Evolutionary conservation across 2,888 invertebrate genomes (phyloP).

Genomic region (Scelioninae gen. 1): DNA sequence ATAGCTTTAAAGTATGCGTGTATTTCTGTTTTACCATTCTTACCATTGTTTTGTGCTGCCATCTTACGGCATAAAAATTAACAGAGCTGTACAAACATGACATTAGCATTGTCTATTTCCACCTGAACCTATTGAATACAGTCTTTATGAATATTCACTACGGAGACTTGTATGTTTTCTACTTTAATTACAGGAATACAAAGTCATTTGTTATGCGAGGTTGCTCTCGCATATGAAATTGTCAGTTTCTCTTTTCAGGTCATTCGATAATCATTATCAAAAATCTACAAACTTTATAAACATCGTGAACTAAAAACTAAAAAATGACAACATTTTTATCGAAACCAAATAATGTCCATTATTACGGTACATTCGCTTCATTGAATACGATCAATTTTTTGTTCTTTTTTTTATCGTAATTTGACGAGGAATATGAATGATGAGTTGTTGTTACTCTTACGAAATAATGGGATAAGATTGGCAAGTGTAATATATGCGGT

Average conservation of each 20-base stretch:
- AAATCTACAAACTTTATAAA: not conserved
- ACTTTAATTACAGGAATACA: slow-evolving; percentile 67
- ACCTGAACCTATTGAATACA: slow-evolving; percentile 54
- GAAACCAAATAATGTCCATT: too few species aligned
- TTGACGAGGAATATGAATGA: slow-evolving; percentile 25
- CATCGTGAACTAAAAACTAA: too few species aligned
- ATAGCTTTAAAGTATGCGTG: slow-evolving; percentile 29
- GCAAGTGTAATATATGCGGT: slow-evolving; percentile 72
- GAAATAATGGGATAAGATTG: slow-evolving; percentile 63
- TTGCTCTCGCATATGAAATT: slow-evolving; percentile 38
- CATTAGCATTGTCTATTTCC: slow-evolving; percentile 38
- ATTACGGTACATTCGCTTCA: too few species aligned
- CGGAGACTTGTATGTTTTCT: slow-evolving; percentile 70
- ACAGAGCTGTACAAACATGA: slow-evolving; percentile 26
- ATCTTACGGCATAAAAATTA: slow-evolving; percentile 31
- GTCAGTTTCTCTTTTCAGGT: slow-evolving; percentile 18
- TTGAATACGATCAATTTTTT: not conserved
- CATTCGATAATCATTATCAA: slow-evolving; percentile 12
- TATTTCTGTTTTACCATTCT: slow-evolving; percentile 54
- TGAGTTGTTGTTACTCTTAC: slow-evolving; percentile 40
- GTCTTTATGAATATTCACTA: slow-evolving; percentile 76
- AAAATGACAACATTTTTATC: not conserved
- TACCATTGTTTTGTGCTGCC: slow-evolving; percentile 62
- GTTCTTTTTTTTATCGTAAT: slow-evolving; percentile 17
- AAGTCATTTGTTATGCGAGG: slow-evolving; percentile 60